A percentile compares a stretch with the other conserved stretches of the same genome.
Conservation (phyloP, 2,113 vertebrate genomes). For the Petaurus breviceps region DNA sequence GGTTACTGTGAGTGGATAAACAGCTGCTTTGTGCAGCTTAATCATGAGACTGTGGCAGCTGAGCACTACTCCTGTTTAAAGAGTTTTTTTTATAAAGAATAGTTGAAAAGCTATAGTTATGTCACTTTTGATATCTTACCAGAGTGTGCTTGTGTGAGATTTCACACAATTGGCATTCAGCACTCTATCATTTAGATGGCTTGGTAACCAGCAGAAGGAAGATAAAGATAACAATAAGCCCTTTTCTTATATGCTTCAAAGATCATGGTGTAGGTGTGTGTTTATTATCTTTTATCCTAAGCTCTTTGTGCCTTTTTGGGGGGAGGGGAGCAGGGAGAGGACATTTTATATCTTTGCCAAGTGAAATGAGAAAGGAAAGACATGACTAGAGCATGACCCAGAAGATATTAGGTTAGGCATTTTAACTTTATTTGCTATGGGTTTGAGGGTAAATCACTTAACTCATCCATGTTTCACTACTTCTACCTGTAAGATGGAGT, state of each 20-base stretch:
- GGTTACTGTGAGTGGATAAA: slow-evolving; percentile 97
- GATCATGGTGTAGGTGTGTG: slow-evolving; percentile 80
- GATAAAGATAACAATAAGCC: slow-evolving; percentile 79
- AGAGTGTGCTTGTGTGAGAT: slow-evolving; percentile 91
- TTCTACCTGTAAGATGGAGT: slow-evolving; percentile 55
- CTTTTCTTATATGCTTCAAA: slow-evolving; percentile 80
- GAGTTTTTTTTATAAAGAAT: slow-evolving; percentile 76
- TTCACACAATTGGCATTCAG: slow-evolving; percentile 89
- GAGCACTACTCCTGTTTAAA: slow-evolving; percentile 80
- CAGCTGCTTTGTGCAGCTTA: slow-evolving; percentile 95
- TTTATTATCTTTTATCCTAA: slow-evolving; percentile 74
- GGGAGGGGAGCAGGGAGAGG: background rate
- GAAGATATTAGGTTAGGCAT: slow-evolving; percentile 48
- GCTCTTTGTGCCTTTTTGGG: slow-evolving; percentile 65
- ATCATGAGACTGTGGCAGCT: slow-evolving; percentile 84
- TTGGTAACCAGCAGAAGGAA: slow-evolving; percentile 84
- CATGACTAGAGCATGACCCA: slow-evolving; percentile 34
- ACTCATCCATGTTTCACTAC: slow-evolving; percentile 40
- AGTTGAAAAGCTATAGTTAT: slow-evolving; percentile 84
- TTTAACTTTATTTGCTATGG: slow-evolving; percentile 43
- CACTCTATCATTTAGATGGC: slow-evolving; percentile 81
- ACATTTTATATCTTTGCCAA: slow-evolving; percentile 39
- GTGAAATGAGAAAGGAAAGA: slow-evolving; percentile 48
- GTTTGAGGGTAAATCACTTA: slow-evolving; percentile 47
- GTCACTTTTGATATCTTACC: slow-evolving; percentile 85